Base-by-base conservation (phyloP, 2,888 invertebrate genomes). In the Mesorhabditis spiculigera region DNA sequence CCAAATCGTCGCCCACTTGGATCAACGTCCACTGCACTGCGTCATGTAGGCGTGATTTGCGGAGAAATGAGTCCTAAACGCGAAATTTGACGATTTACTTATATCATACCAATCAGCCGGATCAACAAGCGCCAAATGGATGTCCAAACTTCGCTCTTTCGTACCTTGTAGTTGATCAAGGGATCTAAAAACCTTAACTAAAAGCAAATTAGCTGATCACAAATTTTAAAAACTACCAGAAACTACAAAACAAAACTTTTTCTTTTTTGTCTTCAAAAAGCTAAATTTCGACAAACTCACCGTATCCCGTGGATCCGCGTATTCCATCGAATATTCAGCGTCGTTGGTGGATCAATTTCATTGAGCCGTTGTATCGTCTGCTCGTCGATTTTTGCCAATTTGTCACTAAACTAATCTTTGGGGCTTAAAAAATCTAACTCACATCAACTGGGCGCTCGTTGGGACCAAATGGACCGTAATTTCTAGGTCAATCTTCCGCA, bases 1-100 rank as follows among this genome's bases (percentile, higher is more conserved):
- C 41, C 63, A 16, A 28, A n/a, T 16, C 41, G 16, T 73, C 75
- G n/a, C 45, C 45, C 43, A 68, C 66, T 28, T 43, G 41, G 41
- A 75, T 58, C 43, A 63, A 63, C 28, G 43, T n/a, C 43, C 42
- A 13, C n/a, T 50, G 41, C 43, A 50, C 1, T 3, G 3, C 58
- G 58, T 50, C 58, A 50, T 50, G n/a, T 13, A 50, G 8, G 58
- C 58, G n/a, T 50, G 58, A 50, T 50, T 50, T 13, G 58, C 58
- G 2, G 58, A 50, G 58, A 50, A 50, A 50, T 50, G 58, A 2
- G 58, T 50, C 58, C 58, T 50, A 3, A n/a, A 50, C n/a, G 3
- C 8, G 28, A 28, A 28, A 28, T 28, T 28, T 28, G 3, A 28
- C n/a, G 3, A 1, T 28, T 28, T 28, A 1, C 3, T n/a, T 13